Base-by-base conservation (phyloP, 2,113 vertebrate genomes). In the Macquaria ambigua region DNA sequence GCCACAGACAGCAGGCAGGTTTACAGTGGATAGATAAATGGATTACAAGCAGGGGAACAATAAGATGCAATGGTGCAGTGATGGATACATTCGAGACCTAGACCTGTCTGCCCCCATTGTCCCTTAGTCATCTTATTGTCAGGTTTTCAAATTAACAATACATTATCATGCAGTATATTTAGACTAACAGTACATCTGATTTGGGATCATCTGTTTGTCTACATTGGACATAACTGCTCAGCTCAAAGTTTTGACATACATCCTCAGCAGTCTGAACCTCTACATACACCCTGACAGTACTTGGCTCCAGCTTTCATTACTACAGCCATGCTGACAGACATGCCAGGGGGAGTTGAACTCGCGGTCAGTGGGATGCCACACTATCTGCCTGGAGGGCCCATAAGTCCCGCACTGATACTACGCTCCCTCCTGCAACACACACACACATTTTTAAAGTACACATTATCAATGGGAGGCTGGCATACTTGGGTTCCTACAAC, bases 11-110 rank as follows among this genome's bases (percentile, higher is more conserved):
- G 83, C 56, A 68, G 83, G 71, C 79, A 58, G 85, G 83, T 79
- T 78, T 86, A 64, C 62, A 63, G 71, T 69, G 62, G 82, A 81
- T 56, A 74, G 21, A 74, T 43, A 70, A 74, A 77, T 87, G 31
- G 74, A 89, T 86, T 72, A 84, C 90, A 68, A 72, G 52, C n/a
- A 70, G 28, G 10, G 82, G 59, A 84, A 73, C 46, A 67, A 80
- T 76, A 58, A 74, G 34, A 77, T 74, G 15, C 80, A 69, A 62
- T 61, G 50, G 71, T 58, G 59, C 81, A 69, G 52, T 72, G 79
- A 82, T 41, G 48, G 34, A 61, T 69, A 77, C 71, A 77, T 74
- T 46, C 8, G 39, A 76, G 73, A 77, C 58, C 21, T 15, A 43
- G 16, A 77, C 52, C 50, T 50, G 18, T 56, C 70, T 48, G 41